These are phyloP conservation scores for Melanaphis sacchari DNA, from an alignment of 1,140 invertebrate species.

Conservation along the genomic window DNA sequence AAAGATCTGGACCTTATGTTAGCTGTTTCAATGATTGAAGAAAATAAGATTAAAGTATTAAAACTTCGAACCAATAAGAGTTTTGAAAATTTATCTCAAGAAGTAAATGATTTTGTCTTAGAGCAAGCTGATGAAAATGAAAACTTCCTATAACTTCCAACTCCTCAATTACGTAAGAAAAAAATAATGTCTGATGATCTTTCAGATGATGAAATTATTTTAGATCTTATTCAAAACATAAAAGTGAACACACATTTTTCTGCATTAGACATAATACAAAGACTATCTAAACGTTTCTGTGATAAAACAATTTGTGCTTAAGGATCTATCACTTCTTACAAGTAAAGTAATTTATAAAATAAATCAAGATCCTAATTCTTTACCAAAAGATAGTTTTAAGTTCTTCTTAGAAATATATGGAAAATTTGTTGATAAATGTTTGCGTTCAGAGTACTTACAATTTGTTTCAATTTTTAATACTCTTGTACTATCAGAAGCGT, in stretches of 20 bases:
- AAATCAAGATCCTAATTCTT: not conserved
- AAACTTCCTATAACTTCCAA: not conserved
- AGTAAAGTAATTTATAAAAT: not conserved
- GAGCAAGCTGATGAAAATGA: not conserved
- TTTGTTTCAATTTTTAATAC: not conserved
- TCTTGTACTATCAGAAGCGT: not conserved
- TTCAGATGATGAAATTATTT: constrained; percentile 12
- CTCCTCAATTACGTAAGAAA: constrained; percentile 1
- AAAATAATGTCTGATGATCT: constrained; percentile 21
- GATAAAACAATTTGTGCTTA: not conserved
- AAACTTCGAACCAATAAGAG: not conserved
- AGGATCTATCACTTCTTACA: constrained; percentile 8
- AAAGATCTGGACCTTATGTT: constrained; percentile 16
- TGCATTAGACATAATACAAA: constrained; percentile 10
- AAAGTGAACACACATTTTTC: constrained; percentile 20
- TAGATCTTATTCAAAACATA: constrained; percentile 4
- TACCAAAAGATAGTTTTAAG: constrained; percentile 9
- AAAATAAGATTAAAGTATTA: not conserved
- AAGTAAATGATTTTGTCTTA: not conserved
- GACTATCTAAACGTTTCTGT: not conserved
- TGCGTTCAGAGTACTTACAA: not conserved
- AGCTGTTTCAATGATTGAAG: not conserved
- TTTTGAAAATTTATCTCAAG: not conserved
- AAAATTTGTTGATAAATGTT: not conserved
- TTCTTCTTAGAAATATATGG: constrained; percentile 9